Conservation (phyloP, 2,888 invertebrate species). For the Sericinus montela region DNA sequence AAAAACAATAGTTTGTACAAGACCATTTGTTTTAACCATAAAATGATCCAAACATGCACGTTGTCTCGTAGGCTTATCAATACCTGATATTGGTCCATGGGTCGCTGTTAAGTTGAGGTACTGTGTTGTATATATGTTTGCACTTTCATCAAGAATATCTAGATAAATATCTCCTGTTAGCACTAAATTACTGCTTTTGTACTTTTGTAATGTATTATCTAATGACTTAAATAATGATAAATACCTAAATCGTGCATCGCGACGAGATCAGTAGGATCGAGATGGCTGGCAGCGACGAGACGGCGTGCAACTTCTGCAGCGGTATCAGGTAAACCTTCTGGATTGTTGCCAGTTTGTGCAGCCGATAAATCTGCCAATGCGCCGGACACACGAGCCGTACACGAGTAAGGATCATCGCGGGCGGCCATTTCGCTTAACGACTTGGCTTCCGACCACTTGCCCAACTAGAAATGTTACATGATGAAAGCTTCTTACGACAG, state of each 20-base stretch:
- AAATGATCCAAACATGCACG: too few species aligned
- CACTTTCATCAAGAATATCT: too few species aligned
- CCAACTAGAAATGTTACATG: conserved; percentile 20
- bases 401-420: conserved; percentile 66
- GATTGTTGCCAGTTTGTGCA: not conserved
- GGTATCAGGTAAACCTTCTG: conserved; percentile 29
- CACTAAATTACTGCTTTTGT: too few species aligned
- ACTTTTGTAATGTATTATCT: too few species aligned
- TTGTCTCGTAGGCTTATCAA: too few species aligned
- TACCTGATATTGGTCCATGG: too few species aligned
- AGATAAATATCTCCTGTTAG: too few species aligned
- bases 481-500: too few species aligned
- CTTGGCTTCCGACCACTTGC: conserved; percentile 60
- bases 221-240: not conserved
- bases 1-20: too few species aligned
- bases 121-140: too few species aligned
- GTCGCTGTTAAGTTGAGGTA: too few species aligned
- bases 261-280: conserved; percentile 62
- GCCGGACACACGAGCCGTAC: conserved; percentile 57
- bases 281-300: conserved; percentile 59
- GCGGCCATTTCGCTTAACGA: conserved; percentile 56
- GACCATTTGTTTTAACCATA: too few species aligned
- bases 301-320: conserved; percentile 38
- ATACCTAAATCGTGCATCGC: conserved; percentile 60
- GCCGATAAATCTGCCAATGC: conserved; percentile 41